phyloP scores from a whole-genome alignment of 2,113 vertebrate species.

The Rhabdornis inornatus region DNA sequence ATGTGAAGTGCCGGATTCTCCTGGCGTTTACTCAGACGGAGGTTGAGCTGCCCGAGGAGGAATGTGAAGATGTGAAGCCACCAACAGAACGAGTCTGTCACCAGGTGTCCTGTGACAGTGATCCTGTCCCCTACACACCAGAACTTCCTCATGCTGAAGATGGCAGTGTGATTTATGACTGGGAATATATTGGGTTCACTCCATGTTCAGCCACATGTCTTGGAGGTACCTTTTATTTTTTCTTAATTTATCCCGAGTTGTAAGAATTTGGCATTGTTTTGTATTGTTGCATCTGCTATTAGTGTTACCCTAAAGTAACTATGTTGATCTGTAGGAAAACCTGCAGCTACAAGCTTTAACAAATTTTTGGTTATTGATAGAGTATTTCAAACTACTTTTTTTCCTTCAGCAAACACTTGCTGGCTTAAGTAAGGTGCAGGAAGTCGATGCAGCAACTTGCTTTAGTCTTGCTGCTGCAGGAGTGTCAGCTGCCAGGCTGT shows the following conservation, averaged over 20 bases:
- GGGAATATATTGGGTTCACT: slow-evolving; percentile 87
- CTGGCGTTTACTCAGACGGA: slow-evolving; percentile 85
- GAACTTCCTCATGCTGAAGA: background rate
- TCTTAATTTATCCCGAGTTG: background rate
- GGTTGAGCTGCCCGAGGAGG: slow-evolving; percentile 86
- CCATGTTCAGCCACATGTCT: slow-evolving; percentile 84
- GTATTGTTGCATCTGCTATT: background rate
- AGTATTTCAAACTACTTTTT: background rate
- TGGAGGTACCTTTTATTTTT: slow-evolving; percentile 69
- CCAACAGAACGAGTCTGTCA: slow-evolving; percentile 73
- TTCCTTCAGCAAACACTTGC: background rate
- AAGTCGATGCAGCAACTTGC: background rate
- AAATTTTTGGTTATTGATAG: background rate
- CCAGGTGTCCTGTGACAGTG: slow-evolving; percentile 69
- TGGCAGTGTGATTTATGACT: slow-evolving; percentile 70
- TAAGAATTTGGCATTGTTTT: background rate
- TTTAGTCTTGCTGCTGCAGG: background rate
- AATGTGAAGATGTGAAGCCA: slow-evolving; percentile 78
- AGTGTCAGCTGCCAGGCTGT: background rate
- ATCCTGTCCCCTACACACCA: background rate
- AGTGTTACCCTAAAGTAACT: background rate
- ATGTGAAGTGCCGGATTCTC: slow-evolving; percentile 83
- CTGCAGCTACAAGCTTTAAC: background rate
- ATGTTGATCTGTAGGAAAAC: background rate
- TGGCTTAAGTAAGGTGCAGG: background rate